phyloP scores from a whole-genome alignment of 2,797 vertebrate species.

The Darevskia nairensis region DNA sequence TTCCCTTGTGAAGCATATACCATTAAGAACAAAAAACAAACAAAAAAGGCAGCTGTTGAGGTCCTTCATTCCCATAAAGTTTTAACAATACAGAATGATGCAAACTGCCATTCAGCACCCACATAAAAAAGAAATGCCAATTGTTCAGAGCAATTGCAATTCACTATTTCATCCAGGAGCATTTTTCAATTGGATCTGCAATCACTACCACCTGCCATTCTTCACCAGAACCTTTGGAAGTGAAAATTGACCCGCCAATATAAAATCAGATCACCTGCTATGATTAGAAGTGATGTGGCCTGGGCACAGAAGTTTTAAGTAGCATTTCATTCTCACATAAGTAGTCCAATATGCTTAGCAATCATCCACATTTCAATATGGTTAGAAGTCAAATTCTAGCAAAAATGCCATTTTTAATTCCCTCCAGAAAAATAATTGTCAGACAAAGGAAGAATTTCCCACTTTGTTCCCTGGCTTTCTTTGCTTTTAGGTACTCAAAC shows the following conservation, averaged over 20 bases:
- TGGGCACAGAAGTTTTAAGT: background rate
- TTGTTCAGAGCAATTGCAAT: constrained; percentile 2
- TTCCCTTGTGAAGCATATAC: background rate
- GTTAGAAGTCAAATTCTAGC: background rate
- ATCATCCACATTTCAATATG: background rate
- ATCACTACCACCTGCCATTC: background rate
- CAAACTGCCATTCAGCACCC: background rate
- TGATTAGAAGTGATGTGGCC: background rate
- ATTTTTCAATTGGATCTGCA: background rate
- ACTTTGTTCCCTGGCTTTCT: background rate
- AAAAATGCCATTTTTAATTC: background rate
- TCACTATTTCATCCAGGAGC: background rate
- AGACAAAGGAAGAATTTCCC: background rate
- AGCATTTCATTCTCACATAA: background rate
- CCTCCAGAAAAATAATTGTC: background rate
- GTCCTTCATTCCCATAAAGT: background rate
- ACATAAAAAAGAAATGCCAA: background rate
- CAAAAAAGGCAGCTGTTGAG: background rate
- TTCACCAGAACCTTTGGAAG: background rate
- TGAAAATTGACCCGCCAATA: background rate
- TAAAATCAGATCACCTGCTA: background rate
- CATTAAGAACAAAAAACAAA: background rate
- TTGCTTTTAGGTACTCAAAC: no score
- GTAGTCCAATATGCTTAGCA: background rate
- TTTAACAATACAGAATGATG: background rate